phyloP scores from a whole-genome alignment of 2,888 invertebrate genomes.

The Erebia ligea region DNA sequence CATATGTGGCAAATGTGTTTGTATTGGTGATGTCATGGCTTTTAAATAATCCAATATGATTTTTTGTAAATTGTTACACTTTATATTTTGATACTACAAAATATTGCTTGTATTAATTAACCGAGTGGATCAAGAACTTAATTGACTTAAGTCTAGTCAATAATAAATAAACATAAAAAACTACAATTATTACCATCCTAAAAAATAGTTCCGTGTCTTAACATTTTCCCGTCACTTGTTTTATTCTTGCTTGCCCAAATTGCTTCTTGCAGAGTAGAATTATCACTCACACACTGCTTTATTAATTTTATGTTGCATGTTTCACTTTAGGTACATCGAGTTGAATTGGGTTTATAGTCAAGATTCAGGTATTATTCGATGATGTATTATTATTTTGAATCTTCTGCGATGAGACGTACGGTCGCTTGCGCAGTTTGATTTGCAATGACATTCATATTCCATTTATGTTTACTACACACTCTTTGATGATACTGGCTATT shows the following conservation, averaged over 20 bases:
- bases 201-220: neutral
- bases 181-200: constrained; percentile 2
- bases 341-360: constrained; percentile 44
- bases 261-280: neutral
- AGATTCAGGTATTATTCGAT: constrained; percentile 41
- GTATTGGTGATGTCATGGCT: neutral
- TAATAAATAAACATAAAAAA: neutral
- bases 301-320: constrained; percentile 20
- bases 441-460: constrained; percentile 13
- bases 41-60: no score
- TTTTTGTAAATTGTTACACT: no score
- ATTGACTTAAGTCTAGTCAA: neutral
- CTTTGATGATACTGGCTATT: constrained; percentile 23
- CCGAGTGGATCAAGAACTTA: neutral
- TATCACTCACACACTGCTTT: neutral
- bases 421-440: constrained; percentile 38
- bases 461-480: neutral
- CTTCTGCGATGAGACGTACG: constrained; percentile 33
- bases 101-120: no score
- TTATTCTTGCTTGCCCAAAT: no score
- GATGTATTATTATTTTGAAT: constrained; percentile 4
- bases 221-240: neutral
- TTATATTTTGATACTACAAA: no score
- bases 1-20: no score
- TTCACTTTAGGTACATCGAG: constrained; percentile 29